A percentile compares a stretch with the other conserved stretches of the same genome.
Evolutionary conservation across 2,797 vertebrate genomes (phyloP).

Genomic region (Rallus crepitans): DNA sequence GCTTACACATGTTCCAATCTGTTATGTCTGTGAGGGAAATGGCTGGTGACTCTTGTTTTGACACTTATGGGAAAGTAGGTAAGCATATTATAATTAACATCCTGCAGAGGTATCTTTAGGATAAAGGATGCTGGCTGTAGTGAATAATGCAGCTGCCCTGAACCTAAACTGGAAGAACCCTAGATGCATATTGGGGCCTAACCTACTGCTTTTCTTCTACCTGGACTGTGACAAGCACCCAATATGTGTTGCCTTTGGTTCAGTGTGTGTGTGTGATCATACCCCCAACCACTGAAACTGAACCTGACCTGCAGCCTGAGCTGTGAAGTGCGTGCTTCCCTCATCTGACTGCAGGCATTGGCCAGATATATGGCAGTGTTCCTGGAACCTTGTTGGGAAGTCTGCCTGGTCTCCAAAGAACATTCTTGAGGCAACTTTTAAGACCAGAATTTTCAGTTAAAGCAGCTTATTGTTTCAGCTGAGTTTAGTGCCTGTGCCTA

Average conservation of each 20-base stretch:
- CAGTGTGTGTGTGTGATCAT: not conserved
- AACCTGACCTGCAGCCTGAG: not conserved
- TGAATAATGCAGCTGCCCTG: not conserved
- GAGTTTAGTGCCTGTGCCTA: not conserved
- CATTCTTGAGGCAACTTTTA: not conserved
- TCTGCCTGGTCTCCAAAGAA: not conserved
- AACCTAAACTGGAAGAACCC: not conserved
- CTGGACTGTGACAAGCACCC: not conserved
- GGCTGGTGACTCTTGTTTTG: not conserved
- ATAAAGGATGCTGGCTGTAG: not conserved
- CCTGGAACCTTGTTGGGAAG: not conserved
- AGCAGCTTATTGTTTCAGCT: not conserved
- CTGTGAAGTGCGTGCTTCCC: not conserved
- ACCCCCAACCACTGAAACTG: not conserved
- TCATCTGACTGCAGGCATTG: fast-evolving
- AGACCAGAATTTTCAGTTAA: not conserved
- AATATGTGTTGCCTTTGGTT: not conserved
- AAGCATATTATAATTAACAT: not conserved
- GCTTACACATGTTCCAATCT: not conserved
- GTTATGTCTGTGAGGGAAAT: not conserved
- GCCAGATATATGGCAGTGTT: too few relatives aligned
- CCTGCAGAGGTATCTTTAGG: not conserved
- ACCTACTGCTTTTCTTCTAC: not conserved
- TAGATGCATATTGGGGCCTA: not conserved
- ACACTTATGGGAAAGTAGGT: not conserved